phyloP scores from a whole-genome alignment of 2,797 vertebrate genomes.

The Lutra lutra region DNA sequence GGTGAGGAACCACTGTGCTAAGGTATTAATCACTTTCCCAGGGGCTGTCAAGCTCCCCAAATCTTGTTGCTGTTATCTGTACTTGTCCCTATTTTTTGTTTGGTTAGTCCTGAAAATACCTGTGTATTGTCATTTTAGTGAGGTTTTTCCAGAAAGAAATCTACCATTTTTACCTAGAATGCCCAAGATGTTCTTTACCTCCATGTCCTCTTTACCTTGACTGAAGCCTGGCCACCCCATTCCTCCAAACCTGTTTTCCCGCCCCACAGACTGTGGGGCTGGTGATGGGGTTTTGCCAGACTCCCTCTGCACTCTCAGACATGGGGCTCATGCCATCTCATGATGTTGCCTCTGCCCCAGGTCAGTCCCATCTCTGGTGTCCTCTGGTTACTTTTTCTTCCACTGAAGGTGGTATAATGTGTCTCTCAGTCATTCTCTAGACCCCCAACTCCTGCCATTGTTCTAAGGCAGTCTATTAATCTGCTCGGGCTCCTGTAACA shows the following conservation, averaged over 20 bases:
- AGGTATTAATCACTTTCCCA: not conserved
- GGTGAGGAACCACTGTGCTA: not conserved
- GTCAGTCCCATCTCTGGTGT: not conserved
- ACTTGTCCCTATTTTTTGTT: not conserved
- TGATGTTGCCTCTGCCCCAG: rapidly evolving
- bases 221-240: not conserved
- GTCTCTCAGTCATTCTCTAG: not conserved
- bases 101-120: not conserved
- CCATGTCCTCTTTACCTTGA: not conserved
- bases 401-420: not conserved
- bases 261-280: not conserved
- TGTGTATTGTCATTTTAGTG: not conserved
- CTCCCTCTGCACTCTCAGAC: not conserved
- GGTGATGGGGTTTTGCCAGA: not conserved
- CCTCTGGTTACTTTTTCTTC: not conserved
- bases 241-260: not conserved
- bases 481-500: not conserved
- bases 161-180: not conserved
- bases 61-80: not conserved
- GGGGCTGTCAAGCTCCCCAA: not conserved
- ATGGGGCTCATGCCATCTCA: not conserved
- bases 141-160: not conserved
- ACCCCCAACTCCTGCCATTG: not conserved
- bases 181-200: not conserved
- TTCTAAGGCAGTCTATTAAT: not conserved